Evolutionary conservation across 2,888 invertebrate genomes (phyloP).

Genomic region (Encarsia formosa): DNA sequence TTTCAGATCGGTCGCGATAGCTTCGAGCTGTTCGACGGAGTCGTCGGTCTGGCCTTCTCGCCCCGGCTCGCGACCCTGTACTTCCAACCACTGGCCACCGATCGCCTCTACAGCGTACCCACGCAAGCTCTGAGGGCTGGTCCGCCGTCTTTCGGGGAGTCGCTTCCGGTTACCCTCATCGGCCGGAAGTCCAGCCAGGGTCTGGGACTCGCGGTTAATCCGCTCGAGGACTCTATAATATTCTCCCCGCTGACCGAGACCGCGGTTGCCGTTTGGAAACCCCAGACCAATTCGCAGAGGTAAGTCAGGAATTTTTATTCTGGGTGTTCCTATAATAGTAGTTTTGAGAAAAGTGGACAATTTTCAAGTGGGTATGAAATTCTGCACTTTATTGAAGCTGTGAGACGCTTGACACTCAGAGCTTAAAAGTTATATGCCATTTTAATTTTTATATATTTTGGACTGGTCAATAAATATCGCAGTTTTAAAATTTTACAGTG

Average conservation of each 20-base stretch:
- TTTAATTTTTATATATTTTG: no score
- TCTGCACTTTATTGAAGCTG: no score
- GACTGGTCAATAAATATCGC: no score
- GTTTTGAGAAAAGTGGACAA: no score
- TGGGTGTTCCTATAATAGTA: no score
- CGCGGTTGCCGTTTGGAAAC: slow-evolving; percentile 77
- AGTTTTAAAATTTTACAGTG: no score
- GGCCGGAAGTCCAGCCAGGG: slow-evolving; percentile 84
- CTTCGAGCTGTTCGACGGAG: slow-evolving; percentile 71
- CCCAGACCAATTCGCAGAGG: slow-evolving; percentile 68
- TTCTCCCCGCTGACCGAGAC: slow-evolving; percentile 79
- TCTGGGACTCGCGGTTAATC: slow-evolving; percentile 68
- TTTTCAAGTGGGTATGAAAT: no score
- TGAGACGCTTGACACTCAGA: no score
- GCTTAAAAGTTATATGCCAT: no score
- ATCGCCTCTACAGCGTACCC: slow-evolving; percentile 73
- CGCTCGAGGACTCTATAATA: slow-evolving; percentile 67
- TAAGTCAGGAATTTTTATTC: no score
- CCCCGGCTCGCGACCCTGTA: slow-evolving; percentile 62
- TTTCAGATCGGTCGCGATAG: slow-evolving; percentile 60
- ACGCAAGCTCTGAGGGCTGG: slow-evolving; percentile 70
- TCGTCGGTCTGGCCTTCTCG: slow-evolving; percentile 68
- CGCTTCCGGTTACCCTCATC: slow-evolving; percentile 70
- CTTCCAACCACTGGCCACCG: slow-evolving; percentile 71
- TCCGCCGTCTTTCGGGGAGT: slow-evolving; percentile 66